Base-by-base conservation (phyloP, 2,888 invertebrate species). In the Hylaea fasciaria region DNA sequence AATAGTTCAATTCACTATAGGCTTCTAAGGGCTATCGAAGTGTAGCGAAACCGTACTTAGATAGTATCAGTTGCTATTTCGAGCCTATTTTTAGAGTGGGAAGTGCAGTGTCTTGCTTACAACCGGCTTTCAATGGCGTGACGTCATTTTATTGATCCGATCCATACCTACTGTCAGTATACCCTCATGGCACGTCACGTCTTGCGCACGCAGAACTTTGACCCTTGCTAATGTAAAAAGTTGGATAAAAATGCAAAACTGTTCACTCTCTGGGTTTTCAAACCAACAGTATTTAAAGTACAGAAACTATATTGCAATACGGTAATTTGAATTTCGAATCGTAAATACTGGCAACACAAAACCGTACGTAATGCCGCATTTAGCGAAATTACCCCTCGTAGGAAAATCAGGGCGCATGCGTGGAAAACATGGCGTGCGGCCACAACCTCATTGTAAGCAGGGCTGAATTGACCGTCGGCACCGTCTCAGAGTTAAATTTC, bases 61-160 rank as follows among this genome's bases (percentile, higher is more conserved):
- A 61, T 51, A 58, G 45, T 49, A 53, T 39, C 43, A 47, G 52
- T 48, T 55, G 46, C 47, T 60, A 41, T 22, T n/a, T 39, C 29
- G 9, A 44, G 32, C 43, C 66, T 68, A 70, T 70, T 65, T 68
- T 63, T 66, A 68, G 68, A 63, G 56, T 43, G 58, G 69, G 74
- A 77, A 80, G 71, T 77, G 74, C 72, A 83, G 71, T 77, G n/a
- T n/a, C n/a, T n/a, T n/a, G 68, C 71, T 70, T 71, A 76, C 47
- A 48, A 62, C 64, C 63, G 69, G 71, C 71, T 71, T 80, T 89
- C 82, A 90, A 88, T 87, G 87, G 75, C 64, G 80, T 91, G 91
- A 91, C 91, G 91, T 91, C 91, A 91, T 76, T 43, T 64, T 87
- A 91, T 91, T 77, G 91, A 91, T 89, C 82, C 65, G 61, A 53